phyloP scores from a whole-genome alignment of 2,888 invertebrate species.

The Dilophus febrilis region DNA sequence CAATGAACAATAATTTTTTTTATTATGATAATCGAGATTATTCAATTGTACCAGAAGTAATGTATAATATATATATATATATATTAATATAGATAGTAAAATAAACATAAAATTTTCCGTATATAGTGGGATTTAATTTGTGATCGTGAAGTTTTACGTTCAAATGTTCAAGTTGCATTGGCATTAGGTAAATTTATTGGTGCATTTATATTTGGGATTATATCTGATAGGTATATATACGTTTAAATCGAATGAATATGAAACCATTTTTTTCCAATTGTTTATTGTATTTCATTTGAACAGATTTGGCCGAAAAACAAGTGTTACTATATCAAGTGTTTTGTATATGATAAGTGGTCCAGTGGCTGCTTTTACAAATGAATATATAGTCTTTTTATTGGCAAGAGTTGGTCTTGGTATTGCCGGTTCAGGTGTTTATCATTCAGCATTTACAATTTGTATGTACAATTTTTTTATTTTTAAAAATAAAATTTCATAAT shows the following conservation, averaged over 20 bases:
- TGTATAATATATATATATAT: constrained; percentile 16
- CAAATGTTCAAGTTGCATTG: constrained; percentile 25
- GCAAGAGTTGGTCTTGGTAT: constrained; percentile 30
- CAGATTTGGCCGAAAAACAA: constrained; percentile 32
- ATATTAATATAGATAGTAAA: not conserved
- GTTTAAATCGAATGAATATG: too few relatives aligned
- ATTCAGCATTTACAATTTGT: constrained; percentile 36
- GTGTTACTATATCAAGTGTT: constrained; percentile 31
- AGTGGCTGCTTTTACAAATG: constrained; percentile 29
- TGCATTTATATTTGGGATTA: constrained; percentile 19
- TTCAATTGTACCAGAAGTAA: constrained; percentile 18
- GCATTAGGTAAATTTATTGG: constrained; percentile 30
- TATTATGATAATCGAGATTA: constrained; percentile 11
- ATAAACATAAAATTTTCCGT: too few relatives aligned
- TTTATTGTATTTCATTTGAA: too few relatives aligned
- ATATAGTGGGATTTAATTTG: constrained; percentile 29
- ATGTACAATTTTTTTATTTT: constrained; percentile 14
- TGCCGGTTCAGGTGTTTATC: constrained; percentile 35
- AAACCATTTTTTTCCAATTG: too few relatives aligned
- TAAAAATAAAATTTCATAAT: not conserved
- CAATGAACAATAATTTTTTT: not conserved
- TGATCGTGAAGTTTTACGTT: constrained; percentile 19
- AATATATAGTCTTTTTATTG: constrained; percentile 32
- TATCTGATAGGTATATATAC: constrained; percentile 16
- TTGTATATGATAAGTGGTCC: constrained; percentile 32